Conservation (phyloP, 2,113 vertebrate genomes). For the Petaurus breviceps region DNA sequence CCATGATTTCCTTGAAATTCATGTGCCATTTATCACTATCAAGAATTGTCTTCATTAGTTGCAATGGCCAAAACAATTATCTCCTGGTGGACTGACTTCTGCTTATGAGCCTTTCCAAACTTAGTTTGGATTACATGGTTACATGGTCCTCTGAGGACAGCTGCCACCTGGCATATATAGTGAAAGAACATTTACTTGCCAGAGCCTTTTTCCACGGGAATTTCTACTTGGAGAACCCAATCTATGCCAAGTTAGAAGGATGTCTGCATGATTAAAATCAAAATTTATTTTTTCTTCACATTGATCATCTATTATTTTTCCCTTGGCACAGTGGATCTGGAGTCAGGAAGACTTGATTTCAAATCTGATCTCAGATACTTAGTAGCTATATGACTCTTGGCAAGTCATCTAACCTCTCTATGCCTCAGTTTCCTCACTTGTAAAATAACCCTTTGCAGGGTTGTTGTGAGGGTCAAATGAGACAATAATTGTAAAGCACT, state of each 20-base stretch:
- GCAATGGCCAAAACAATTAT: background rate
- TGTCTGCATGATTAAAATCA: background rate
- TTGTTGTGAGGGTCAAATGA: background rate
- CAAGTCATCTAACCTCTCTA: background rate
- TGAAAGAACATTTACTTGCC: background rate
- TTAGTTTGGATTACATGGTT: background rate
- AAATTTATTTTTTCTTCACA: background rate
- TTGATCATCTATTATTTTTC: background rate
- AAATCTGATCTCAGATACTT: background rate
- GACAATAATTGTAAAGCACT: background rate
- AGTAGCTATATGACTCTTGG: background rate
- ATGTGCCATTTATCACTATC: background rate
- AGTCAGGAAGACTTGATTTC: background rate
- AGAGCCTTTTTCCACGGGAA: background rate
- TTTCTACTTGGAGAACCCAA: background rate
- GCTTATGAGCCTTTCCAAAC: background rate
- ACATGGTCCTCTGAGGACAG: background rate
- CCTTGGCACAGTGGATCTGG: background rate
- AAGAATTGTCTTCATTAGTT: background rate
- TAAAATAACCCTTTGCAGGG: background rate
- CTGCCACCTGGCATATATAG: background rate
- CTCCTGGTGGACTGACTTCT: background rate
- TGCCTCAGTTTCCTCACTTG: background rate
- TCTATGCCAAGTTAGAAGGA: background rate
- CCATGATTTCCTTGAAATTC: background rate